phyloP scores from a whole-genome alignment of 2,888 invertebrate species.

The Drosophila atripex region DNA sequence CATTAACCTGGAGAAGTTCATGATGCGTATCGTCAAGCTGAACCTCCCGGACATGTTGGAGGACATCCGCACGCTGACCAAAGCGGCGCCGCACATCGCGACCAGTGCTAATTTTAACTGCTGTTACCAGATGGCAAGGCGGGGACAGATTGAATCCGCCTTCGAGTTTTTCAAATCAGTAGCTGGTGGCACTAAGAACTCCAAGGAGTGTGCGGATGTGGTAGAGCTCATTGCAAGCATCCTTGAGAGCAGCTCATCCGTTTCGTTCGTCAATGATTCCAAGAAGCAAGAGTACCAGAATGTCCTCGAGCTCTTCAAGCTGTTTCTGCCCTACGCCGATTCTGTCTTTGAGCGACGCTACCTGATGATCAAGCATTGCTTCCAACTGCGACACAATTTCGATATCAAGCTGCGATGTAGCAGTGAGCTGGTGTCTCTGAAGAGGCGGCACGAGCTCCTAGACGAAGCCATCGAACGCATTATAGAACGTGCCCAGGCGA shows the following conservation, averaged over 20 bases:
- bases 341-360: slow-evolving; percentile 60
- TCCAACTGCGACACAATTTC: slow-evolving; percentile 70
- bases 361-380: slow-evolving; percentile 69
- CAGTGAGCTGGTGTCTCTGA: slow-evolving; percentile 60
- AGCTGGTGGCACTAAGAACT: slow-evolving; percentile 53
- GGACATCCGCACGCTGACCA: slow-evolving; percentile 80
- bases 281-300: slow-evolving; percentile 64
- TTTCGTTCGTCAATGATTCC: slow-evolving; percentile 41
- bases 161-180: slow-evolving; percentile 78
- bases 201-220: slow-evolving; percentile 69
- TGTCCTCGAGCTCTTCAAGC: slow-evolving; percentile 79
- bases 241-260: slow-evolving; percentile 59
- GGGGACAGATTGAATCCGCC: slow-evolving; percentile 79
- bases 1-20: slow-evolving; percentile 79
- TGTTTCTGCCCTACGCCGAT: slow-evolving; percentile 63
- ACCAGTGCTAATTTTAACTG: slow-evolving; percentile 81
- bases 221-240: slow-evolving; percentile 68
- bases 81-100: slow-evolving; percentile 80
- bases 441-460: slow-evolving; percentile 62
- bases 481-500: slow-evolving; percentile 64
- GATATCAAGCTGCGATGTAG: slow-evolving; percentile 55
- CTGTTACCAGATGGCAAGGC: slow-evolving; percentile 81
- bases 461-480: slow-evolving; percentile 73
- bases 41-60: slow-evolving; percentile 82
- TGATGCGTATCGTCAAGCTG: slow-evolving; percentile 82